Percentiles rank a stretch among this genome's conserved stretches.
These are phyloP conservation scores for Emmelina monodactyla DNA, from an alignment of 2,888 invertebrate species.

Conservation along the genomic window DNA sequence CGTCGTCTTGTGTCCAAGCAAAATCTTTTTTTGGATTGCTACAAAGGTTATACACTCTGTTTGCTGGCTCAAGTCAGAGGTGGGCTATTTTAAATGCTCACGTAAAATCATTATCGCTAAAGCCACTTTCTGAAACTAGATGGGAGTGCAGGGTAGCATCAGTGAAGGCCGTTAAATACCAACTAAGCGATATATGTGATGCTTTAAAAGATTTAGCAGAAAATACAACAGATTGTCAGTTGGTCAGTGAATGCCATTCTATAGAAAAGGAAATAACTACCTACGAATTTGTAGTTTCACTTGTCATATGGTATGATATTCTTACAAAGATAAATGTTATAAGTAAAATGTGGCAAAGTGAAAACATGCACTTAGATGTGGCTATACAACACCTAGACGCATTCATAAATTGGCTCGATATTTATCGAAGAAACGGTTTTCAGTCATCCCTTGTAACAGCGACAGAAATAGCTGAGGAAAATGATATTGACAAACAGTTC, in stretches of 20 bases:
- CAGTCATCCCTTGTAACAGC: constrained; percentile 14
- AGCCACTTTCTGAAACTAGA: constrained; percentile 17
- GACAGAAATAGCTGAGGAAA: constrained; percentile 13
- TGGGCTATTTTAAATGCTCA: constrained; percentile 15
- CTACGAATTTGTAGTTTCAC: too few species aligned
- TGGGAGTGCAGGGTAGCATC: constrained; percentile 14
- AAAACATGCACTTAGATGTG: constrained; percentile 12
- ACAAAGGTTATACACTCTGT: constrained; percentile 9
- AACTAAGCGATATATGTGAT: constrained; percentile 10
- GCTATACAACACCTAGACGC: constrained; percentile 13
- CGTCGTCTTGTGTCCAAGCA: constrained; percentile 12
- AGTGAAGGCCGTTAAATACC: constrained; percentile 12
- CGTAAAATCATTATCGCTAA: constrained; percentile 15
- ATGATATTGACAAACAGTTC: constrained; percentile 3
- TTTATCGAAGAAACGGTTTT: constrained; percentile 14
- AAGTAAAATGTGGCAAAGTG: constrained; percentile 11
- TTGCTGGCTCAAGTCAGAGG: constrained; percentile 12
- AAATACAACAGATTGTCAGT: constrained; percentile 10
- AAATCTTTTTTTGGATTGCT: constrained; percentile 10
- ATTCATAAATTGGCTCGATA: constrained; percentile 12
- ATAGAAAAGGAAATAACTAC: constrained; percentile 10
- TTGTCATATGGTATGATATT: constrained; percentile 11
- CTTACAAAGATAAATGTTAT: constrained; percentile 10
- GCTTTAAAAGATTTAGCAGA: constrained; percentile 6
- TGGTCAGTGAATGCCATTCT: constrained; percentile 13